phyloP scores from a whole-genome alignment of 1,140 invertebrate species.

The Mamestra configurata region DNA sequence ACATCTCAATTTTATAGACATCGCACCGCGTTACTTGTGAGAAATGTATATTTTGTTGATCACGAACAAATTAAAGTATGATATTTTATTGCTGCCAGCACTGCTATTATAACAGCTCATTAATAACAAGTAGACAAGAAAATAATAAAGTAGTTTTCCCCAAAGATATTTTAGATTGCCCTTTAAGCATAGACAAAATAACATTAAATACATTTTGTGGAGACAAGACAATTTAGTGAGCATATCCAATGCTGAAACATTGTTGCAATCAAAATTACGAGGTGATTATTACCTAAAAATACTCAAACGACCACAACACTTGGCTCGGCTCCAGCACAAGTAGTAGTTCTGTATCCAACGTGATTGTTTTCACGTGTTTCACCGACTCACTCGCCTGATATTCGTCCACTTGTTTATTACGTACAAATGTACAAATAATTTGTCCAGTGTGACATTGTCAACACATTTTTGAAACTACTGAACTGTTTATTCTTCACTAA shows the following conservation, averaged over 20 bases:
- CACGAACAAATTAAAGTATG: constrained; percentile 5
- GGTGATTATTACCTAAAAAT: constrained; percentile 65
- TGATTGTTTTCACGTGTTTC: constrained; percentile 32
- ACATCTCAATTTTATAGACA: background rate
- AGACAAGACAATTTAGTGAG: constrained; percentile 38
- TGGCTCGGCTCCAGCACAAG: constrained; percentile 61
- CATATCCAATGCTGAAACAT: constrained; percentile 44
- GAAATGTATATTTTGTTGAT: background rate
- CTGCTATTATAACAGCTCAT: constrained; percentile 18
- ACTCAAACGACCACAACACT: constrained; percentile 55
- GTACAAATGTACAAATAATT: constrained; percentile 10
- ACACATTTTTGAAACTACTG: constrained; percentile 4
- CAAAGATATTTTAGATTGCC: background rate
- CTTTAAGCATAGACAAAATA: constrained; percentile 19
- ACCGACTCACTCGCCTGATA: background rate
- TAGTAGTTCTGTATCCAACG: constrained; percentile 40
- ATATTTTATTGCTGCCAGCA: constrained; percentile 7
- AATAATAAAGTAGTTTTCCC: constrained; percentile 13
- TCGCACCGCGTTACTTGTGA: background rate
- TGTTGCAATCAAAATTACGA: constrained; percentile 60
- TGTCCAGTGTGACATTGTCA: background rate
- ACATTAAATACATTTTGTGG: constrained; percentile 12
- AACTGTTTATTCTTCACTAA: no score
- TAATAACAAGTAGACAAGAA: constrained; percentile 9
- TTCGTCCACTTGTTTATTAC: background rate